A percentile compares a stretch with the other conserved stretches of the same genome.
phyloP scores from a whole-genome alignment of 1,140 invertebrate species.

The Nasonia longicornis region DNA sequence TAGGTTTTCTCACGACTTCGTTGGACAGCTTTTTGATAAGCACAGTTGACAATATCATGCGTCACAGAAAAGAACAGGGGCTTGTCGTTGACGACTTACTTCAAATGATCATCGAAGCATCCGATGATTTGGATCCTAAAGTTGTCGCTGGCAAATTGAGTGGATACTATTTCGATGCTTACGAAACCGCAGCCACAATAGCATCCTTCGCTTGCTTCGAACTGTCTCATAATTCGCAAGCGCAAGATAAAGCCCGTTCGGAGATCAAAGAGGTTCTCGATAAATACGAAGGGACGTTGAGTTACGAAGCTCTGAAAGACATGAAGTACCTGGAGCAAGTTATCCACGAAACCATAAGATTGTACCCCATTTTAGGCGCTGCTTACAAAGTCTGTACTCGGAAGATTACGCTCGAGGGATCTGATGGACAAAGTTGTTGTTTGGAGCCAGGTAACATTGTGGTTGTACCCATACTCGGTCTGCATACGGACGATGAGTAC shows the following conservation, averaged over 20 bases:
- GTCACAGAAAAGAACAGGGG: neutral
- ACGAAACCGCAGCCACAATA: slow-evolving; percentile 45
- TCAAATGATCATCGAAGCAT: slow-evolving; percentile 45
- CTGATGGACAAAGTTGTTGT: slow-evolving; percentile 49
- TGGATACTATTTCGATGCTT: slow-evolving; percentile 50
- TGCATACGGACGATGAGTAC: slow-evolving; percentile 68
- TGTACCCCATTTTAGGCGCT: slow-evolving; percentile 21
- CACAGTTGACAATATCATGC: neutral
- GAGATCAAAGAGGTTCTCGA: slow-evolving; percentile 40
- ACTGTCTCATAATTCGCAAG: slow-evolving; percentile 29
- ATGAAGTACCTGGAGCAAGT: slow-evolving; percentile 54
- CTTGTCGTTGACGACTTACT: slow-evolving; percentile 38
- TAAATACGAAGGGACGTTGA: slow-evolving; percentile 46
- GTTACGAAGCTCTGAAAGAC: slow-evolving; percentile 49
- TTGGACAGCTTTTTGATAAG: neutral
- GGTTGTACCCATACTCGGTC: slow-evolving; percentile 59
- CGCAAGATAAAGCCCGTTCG: slow-evolving; percentile 49
- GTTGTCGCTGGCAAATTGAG: slow-evolving; percentile 38
- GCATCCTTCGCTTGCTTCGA: slow-evolving; percentile 33
- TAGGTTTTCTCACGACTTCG: neutral
- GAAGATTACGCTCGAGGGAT: slow-evolving; percentile 46
- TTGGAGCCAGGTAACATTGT: slow-evolving; percentile 53
- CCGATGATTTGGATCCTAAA: neutral
- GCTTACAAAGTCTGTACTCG: slow-evolving; percentile 49
- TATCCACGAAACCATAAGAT: slow-evolving; percentile 51